Percentiles rank a stretch among this genome's conserved stretches.
Evolutionary conservation across 2,888 invertebrate genomes (phyloP).

Genomic region (Lingula anatina): DNA sequence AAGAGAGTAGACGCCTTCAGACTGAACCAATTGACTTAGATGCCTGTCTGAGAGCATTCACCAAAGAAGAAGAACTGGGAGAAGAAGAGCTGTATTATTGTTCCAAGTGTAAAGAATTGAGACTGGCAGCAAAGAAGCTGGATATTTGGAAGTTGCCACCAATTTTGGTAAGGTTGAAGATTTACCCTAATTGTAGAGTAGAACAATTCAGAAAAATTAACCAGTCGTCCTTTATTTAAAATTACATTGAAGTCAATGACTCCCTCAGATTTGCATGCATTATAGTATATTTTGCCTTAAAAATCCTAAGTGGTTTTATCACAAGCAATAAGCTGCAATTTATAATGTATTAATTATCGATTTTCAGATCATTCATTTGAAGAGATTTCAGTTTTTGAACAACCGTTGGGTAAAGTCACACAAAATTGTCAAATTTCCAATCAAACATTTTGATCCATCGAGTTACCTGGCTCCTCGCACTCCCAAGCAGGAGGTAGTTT

Average conservation of each 20-base stretch:
- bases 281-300: no score
- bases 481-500: slow-evolving; percentile 2
- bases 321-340: background rate
- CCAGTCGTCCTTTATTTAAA: background rate
- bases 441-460: slow-evolving; percentile 79
- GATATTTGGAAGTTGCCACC: slow-evolving; percentile 90
- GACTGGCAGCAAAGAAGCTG: slow-evolving; percentile 82
- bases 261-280: background rate
- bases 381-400: slow-evolving; percentile 85
- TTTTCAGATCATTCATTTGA: slow-evolving; percentile 79
- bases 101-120: slow-evolving; percentile 74
- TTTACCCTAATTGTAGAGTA: no score
- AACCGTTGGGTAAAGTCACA: slow-evolving; percentile 92
- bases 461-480: slow-evolving; percentile 66
- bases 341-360: background rate
- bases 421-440: slow-evolving; percentile 85
- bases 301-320: no score
- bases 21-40: slow-evolving; percentile 79
- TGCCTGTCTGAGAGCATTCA: slow-evolving; percentile 81
- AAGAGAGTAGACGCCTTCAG: slow-evolving; percentile 65
- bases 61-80: slow-evolving; percentile 73
- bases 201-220: no score
- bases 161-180: slow-evolving; percentile 65
- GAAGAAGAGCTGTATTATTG: slow-evolving; percentile 80
- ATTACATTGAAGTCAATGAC: background rate